phyloP scores from a whole-genome alignment of 1,140 invertebrate genomes.

The Matsumurasca onukii region DNA sequence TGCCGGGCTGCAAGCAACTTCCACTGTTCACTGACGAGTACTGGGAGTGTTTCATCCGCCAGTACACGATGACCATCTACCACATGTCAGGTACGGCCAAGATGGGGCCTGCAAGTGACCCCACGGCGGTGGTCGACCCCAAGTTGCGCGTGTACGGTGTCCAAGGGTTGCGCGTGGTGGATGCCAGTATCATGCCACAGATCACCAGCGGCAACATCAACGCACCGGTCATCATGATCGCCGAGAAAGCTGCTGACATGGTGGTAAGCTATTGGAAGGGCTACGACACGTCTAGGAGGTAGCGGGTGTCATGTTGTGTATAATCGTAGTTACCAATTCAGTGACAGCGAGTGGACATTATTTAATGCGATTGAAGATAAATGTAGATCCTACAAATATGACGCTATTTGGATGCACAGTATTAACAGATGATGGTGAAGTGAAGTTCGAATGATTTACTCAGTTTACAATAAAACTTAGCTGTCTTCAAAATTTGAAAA shows the following conservation, averaged over 20 bases:
- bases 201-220: constrained; percentile 85
- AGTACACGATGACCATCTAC: constrained; percentile 86
- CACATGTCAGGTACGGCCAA: constrained; percentile 73
- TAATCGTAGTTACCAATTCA: too few relatives aligned
- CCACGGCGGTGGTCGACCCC: constrained; percentile 80
- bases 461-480: too few relatives aligned
- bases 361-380: too few relatives aligned
- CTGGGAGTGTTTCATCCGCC: constrained; percentile 47
- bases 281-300: constrained; percentile 45
- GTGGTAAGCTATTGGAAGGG: constrained; percentile 71
- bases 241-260: constrained; percentile 85
- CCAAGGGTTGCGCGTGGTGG: constrained; percentile 72
- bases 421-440: too few relatives aligned
- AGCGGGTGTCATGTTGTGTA: constrained; percentile 16
- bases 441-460: too few relatives aligned
- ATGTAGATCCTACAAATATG: too few relatives aligned
- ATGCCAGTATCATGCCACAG: constrained; percentile 78
- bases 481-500: too few relatives aligned
- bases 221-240: constrained; percentile 90
- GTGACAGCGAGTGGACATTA: too few relatives aligned
- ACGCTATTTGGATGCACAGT: too few relatives aligned
- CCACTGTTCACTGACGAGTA: constrained; percentile 48
- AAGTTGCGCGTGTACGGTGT: constrained; percentile 74
- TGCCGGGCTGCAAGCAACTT: constrained; percentile 79
- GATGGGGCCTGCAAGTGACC: constrained; percentile 78